Evolutionary conservation across 64 coral and sea anemone genomes (phyloP), one percentile per base, ranked within the genome.

Genomic region (Actinia equina): DNA sequence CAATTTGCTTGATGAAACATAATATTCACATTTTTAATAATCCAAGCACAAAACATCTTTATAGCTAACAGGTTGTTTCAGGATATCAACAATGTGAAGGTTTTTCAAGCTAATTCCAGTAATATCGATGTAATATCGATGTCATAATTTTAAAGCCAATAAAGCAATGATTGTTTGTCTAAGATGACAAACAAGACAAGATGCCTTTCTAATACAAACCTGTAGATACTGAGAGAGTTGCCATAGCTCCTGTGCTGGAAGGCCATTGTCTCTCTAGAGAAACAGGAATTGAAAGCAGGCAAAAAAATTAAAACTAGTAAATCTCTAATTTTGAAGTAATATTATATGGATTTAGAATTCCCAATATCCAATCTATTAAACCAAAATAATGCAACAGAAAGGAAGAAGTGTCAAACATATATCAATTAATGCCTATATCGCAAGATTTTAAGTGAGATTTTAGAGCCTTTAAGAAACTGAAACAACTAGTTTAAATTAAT

Each of bases 151-250:
- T 11, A 57, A 14, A 57, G 55, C 55, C 55, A 57, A 7, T 2
- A 57, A 7, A 11, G 55, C 55, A 57, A 12, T 12, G 15, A 57
- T 57, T 57, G 2, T 57, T 57, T 57, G 55, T 57, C 55, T 13
- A 52, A 81, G 17, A 81, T 20, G 17, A 22, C 6, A 22, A 37
- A 45, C 17, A 4, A 42, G 30, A 41, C 16, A 59, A 85, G 11
- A 19, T 7, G 54, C 9, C 4, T 60, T 13, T 57, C 43, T 0
- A 61, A 64, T 2, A 87, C 90, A 30, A 27, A 97, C 94, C 88
- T 98, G 96, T 22, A 98, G 61, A 92, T 95, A 98, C 67, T 98
- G 96, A 18, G 96, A 98, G 59, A 98, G 89, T 52, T 98, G 96
- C 93, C 93, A 95, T 26, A 98, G 51, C 88, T 98, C 96, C 60